Base-by-base conservation (phyloP, 2,797 vertebrate genomes). In the Clarias pachynema region DNA sequence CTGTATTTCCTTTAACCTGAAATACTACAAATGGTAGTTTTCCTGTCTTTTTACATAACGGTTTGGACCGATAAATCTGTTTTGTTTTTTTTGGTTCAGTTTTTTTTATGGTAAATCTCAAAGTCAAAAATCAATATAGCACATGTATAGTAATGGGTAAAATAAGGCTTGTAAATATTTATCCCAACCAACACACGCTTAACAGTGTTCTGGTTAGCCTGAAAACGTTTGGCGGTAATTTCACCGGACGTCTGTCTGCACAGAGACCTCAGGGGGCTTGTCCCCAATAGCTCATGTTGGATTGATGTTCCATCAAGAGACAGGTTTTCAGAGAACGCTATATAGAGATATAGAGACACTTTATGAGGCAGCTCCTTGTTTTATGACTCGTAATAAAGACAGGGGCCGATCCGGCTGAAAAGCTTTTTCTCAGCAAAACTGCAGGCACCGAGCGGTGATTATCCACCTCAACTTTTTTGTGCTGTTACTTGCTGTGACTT, bases 341-440 rank as follows among this genome's bases (percentile, higher is more conserved):
- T 57, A 9, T 82, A 84, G 89, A 91, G 89, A 89, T 57, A 8
- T 82, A 84, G 89, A 91, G 89, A 89, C 88, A 86, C 89, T 94
- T 93, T 93, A 94, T 90, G 90, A 91, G 90, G 89, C 56, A 7
- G 88, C 83, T 84, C 89, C 86, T 68, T 89, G 88, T 90, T 94
- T 94, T 93, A 93, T 89, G 89, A 87, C 86, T 49, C 10, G 80
- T 88, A 90, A 89, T 93, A 93, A 93, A 94, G 88, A 84, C 75
- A 84, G 66, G 57, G 89, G 85, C 89, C 90, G 92, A 87, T 88
- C 86, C 69, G 86, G 65, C 65, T 66, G 44, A 90, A 91, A 95
- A 91, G 90, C 86, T 92, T 94, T 93, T 93, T 90, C 88, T 92
- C 91, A 91, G 92, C 90, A 91, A 92, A 95, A 92, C 89, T 90